Conservation (phyloP, 2,888 invertebrate genomes). For the Cartodere bifasciata region DNA sequence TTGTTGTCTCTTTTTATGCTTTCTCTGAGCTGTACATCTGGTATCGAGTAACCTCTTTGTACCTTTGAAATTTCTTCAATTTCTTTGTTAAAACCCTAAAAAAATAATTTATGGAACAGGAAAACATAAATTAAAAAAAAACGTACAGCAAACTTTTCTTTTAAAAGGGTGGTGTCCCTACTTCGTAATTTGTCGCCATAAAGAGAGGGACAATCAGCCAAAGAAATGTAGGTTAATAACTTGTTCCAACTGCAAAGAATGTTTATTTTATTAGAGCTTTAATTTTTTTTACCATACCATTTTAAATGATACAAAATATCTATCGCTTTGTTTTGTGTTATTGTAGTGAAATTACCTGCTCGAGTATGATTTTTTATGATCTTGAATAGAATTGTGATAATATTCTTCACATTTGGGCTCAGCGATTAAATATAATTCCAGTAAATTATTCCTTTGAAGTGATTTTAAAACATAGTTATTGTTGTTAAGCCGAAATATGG, state of each 20-base stretch:
- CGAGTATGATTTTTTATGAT: constrained; percentile 64
- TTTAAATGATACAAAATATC: not conserved
- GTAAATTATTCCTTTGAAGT: constrained; percentile 67
- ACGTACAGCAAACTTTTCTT: constrained; percentile 83
- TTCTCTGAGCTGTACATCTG: constrained; percentile 81
- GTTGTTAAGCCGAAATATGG: constrained; percentile 88
- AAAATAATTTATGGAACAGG: too few species aligned
- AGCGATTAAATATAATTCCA: constrained; percentile 68
- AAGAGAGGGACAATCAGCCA: constrained; percentile 48
- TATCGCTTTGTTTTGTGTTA: constrained; percentile 2
- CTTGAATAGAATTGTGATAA: constrained; percentile 76
- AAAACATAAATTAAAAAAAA: too few species aligned
- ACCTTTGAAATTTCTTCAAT: constrained; percentile 77
- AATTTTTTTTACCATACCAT: not conserved
- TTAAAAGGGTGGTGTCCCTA: constrained; percentile 72
- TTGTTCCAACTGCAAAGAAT: constrained; percentile 62
- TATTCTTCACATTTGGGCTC: constrained; percentile 78
- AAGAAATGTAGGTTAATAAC: constrained; percentile 60
- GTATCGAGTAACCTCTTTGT: constrained; percentile 85
- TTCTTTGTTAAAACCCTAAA: constrained; percentile 88
- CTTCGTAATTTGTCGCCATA: constrained; percentile 63
- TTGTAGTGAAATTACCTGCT: constrained; percentile 38
- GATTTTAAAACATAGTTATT: constrained; percentile 91
- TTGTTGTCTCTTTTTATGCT: constrained; percentile 82
- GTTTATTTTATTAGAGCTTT: not conserved